Evolutionary conservation across 1,140 invertebrate species (phyloP), one percentile per base, ranked within the genome.

Genomic region (Andrena cerasifolii): DNA sequence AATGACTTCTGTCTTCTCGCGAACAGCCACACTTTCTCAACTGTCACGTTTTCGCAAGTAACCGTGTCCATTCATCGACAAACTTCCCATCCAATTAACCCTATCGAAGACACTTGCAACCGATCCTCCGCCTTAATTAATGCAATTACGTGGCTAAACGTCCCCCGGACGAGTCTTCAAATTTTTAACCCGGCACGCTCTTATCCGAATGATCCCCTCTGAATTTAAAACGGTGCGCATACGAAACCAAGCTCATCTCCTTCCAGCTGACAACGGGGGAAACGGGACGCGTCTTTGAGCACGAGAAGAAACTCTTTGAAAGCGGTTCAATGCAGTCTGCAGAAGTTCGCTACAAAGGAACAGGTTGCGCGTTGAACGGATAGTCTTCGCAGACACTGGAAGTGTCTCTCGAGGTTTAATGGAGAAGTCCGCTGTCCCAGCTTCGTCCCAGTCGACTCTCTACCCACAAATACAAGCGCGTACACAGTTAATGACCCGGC

Each of bases 81-180:
- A 47, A 21, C 1, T 43, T 47, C 5, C n/a, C 58, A 18, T 47
- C 56, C 18, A 18, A 40, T 63, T 16, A 40, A 62, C 63, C 31
- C 28, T 16, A 21, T 36, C 8, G 12, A 63, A 47, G 26, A 40
- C 16, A 18, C 10, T 1, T 21, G 45, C 14, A 53, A 51, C 58
- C 58, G 58, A 31, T 73, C 59, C 70, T 18, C 31, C 16, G 31
- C 16, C 63, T 73, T 51, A 73, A 62, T 73, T 59, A 62, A 16
- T 54, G n/a, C 31, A 24, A n/a, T 72, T 72, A 36, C 53, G 31
- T 26, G 51, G 51, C 21, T 43, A 53, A 28, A n/a, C 40, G 26
- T 26, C 18, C 31, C 18, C 14, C 16, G 5, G 70, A 72, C 49
- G 56, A 26, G 31, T n/a, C 3, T 18, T 72, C 21, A 31, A 63